Evolutionary conservation across 2,113 vertebrate species (phyloP).

Genomic region (Alces alces): DNA sequence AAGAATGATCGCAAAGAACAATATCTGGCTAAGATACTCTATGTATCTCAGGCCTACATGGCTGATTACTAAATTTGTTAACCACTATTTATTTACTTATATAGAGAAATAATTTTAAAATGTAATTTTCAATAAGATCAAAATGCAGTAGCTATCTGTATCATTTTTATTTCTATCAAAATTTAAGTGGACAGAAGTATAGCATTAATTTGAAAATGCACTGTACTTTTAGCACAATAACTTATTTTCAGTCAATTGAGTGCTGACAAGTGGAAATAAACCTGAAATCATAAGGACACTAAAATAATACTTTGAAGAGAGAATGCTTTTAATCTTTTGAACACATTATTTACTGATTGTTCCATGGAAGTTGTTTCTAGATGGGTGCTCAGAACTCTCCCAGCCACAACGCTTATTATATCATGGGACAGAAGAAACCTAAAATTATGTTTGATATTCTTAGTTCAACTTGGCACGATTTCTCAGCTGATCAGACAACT

Average conservation of each 20-base stretch:
- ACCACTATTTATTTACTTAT: neutral
- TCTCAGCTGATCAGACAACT: slow-evolving; percentile 19
- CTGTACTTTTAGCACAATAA: neutral
- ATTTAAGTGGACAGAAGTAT: neutral
- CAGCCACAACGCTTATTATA: slow-evolving; percentile 29
- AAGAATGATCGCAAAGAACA: neutral
- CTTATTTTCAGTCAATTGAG: slow-evolving; percentile 33
- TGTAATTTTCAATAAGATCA: neutral
- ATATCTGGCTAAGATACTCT: neutral
- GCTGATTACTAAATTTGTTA: neutral
- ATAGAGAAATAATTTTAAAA: neutral
- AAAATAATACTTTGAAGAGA: slow-evolving; percentile 7
- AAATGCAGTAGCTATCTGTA: neutral
- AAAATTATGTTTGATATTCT: slow-evolving; percentile 44
- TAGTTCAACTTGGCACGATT: slow-evolving; percentile 1
- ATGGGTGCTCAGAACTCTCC: slow-evolving; percentile 25
- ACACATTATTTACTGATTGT: slow-evolving; percentile 11
- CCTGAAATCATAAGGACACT: neutral
- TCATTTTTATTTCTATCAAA: slow-evolving; percentile 12
- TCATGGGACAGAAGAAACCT: slow-evolving; percentile 14
- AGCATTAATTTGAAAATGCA: slow-evolving; percentile 28
- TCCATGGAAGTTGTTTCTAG: neutral
- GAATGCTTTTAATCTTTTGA: slow-evolving; percentile 37
- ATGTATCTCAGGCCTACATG: neutral
- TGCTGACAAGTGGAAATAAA: neutral